Evolutionary conservation across 2,888 invertebrate species (phyloP).

Genomic region (Agrenia bidenticulata): DNA sequence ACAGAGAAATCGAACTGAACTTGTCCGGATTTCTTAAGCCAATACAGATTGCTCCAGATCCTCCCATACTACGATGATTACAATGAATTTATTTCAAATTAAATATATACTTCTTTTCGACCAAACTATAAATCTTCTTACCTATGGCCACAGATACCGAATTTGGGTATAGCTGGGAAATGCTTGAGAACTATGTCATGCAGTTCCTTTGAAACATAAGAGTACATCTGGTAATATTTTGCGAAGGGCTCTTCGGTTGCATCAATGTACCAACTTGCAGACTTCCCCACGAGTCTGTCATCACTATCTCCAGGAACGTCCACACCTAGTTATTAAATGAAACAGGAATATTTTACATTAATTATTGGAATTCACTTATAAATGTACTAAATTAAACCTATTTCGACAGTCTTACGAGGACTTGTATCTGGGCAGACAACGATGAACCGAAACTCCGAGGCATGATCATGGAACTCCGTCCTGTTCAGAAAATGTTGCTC

Average conservation of each 20-base stretch:
- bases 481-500: constrained; percentile 95
- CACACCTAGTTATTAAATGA: too few species aligned
- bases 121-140: constrained; percentile 4
- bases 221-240: constrained; percentile 89
- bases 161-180: constrained; percentile 62
- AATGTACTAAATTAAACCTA: not conserved
- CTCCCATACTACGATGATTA: constrained; percentile 35
- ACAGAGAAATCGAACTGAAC: constrained; percentile 71
- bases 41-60: constrained; percentile 23
- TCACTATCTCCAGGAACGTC: constrained; percentile 81
- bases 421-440: constrained; percentile 95
- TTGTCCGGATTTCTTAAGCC: constrained; percentile 30
- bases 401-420: constrained; percentile 61
- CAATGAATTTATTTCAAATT: too few species aligned
- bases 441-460: constrained; percentile 78
- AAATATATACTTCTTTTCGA: too few species aligned
- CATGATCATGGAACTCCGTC: constrained; percentile 87
- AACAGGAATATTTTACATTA: not conserved
- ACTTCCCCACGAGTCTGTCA: constrained; percentile 71
- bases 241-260: constrained; percentile 87
- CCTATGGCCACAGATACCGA: constrained; percentile 37
- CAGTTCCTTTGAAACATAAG: constrained; percentile 84
- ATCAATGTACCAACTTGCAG: constrained; percentile 94
- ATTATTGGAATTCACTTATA: not conserved
- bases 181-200: constrained; percentile 71